A percentile compares a stretch with the other conserved stretches of the same genome.
Evolutionary conservation across 2,113 vertebrate genomes (phyloP).

Genomic region (Notothenia rossii): DNA sequence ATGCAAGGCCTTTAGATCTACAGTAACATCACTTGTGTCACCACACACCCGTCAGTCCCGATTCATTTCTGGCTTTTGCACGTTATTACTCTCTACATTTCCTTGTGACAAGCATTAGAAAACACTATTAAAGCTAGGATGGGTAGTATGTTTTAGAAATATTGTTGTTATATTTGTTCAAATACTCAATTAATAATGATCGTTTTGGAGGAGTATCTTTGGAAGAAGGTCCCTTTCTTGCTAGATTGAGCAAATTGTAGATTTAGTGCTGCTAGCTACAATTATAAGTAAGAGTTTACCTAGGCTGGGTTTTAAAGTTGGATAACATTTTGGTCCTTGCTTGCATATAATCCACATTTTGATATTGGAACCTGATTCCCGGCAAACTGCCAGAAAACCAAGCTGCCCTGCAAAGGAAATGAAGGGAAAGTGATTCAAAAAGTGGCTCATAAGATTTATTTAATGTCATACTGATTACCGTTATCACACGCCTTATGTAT

Average conservation of each 20-base stretch:
- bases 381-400: slow-evolving; percentile 1
- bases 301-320: too few species aligned
- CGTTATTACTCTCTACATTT: background rate
- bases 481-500: slow-evolving; percentile 8
- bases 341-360: background rate
- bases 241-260: too few species aligned
- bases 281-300: too few species aligned
- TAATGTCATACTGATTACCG: slow-evolving; percentile 8
- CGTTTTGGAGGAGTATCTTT: too few species aligned
- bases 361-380: slow-evolving; percentile 1
- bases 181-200: too few species aligned
- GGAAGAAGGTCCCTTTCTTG: too few species aligned
- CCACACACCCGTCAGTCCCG: too few species aligned
- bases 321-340: too few species aligned
- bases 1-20: background rate
- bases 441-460: slow-evolving; percentile 2
- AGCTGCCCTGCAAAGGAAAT: background rate
- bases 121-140: background rate
- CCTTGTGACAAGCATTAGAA: background rate
- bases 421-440: background rate
- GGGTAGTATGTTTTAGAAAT: too few species aligned
- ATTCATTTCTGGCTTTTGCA: background rate
- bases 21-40: background rate
- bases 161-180: too few species aligned
- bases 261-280: too few species aligned